These are phyloP conservation scores for Phyto melanocephala DNA, from an alignment of 2,888 invertebrate genomes.

Conservation along the genomic window DNA sequence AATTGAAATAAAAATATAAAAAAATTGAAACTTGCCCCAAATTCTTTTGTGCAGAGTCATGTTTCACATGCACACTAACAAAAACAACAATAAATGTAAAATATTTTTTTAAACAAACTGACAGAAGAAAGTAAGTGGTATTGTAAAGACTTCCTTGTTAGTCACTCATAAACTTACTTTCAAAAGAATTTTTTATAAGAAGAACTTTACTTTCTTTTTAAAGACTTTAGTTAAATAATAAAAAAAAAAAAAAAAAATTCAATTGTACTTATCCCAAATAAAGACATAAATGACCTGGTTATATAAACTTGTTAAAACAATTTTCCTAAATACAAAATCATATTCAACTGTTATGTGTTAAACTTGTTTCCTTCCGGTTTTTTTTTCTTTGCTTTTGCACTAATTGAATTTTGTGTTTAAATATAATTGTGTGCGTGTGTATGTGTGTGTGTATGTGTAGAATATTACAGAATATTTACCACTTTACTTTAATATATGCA, in stretches of 20 bases:
- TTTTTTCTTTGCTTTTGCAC: too few relatives aligned
- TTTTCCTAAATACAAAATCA: not conserved
- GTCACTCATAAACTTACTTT: not conserved
- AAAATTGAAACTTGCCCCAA: slow-evolving; percentile 16
- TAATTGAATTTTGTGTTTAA: too few relatives aligned
- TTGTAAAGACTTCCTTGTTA: slow-evolving; percentile 20
- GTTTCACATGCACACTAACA: not conserved
- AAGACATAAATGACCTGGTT: not conserved
- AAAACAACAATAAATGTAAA: not conserved
- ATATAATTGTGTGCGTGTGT: too few relatives aligned
- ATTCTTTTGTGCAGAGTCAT: slow-evolving; percentile 32
- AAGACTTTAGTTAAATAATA: not conserved
- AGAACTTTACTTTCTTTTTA: slow-evolving; percentile 43
- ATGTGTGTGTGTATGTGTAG: too few relatives aligned
- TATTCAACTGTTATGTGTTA: not conserved
- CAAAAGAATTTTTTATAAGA: not conserved
- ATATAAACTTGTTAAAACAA: not conserved
- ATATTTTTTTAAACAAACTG: not conserved
- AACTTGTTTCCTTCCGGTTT: too few relatives aligned
- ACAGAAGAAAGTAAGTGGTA: slow-evolving; percentile 53
- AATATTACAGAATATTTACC: too few relatives aligned
- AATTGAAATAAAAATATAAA: slow-evolving; percentile 16
- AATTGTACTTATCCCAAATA: not conserved
- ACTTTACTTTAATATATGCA: too few relatives aligned
- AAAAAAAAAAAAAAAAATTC: not conserved